Conservation (phyloP, 35 echinoderm and acorn worm species). For the Antedon bifida region DNA sequence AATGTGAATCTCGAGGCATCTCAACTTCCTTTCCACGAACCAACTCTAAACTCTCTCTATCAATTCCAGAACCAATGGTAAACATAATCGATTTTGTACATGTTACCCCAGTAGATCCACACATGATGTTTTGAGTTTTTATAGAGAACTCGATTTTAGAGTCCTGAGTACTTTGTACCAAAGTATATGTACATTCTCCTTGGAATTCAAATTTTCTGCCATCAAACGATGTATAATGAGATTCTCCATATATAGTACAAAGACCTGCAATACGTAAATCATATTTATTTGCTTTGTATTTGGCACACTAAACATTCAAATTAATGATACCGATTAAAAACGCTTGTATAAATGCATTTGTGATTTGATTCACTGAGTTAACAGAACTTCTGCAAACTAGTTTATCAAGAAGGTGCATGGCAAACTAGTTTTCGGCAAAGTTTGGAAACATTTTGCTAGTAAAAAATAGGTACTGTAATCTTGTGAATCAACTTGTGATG, state of each 20-base stretch:
- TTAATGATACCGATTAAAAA: too few species aligned
- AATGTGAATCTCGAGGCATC: neutral
- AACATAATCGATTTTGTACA: neutral
- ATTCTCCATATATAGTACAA: neutral
- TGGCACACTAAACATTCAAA: neutral
- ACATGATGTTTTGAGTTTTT: neutral
- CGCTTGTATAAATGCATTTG: too few species aligned
- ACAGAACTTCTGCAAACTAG: too few species aligned
- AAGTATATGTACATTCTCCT: neutral
- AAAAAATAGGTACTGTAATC: too few species aligned
- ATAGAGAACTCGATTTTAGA: neutral
- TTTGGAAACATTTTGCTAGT: too few species aligned
- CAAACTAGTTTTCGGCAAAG: too few species aligned
- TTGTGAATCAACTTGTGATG: too few species aligned
- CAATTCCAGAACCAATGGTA: neutral
- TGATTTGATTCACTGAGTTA: too few species aligned
- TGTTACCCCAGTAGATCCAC: conserved; percentile 1
- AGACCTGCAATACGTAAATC: neutral
- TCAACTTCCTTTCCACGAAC: neutral
- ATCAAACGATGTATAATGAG: conserved; percentile 5
- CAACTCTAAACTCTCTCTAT: neutral
- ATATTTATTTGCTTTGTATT: too few species aligned
- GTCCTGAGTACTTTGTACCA: neutral
- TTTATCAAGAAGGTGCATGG: too few species aligned
- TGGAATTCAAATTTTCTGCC: neutral